Conservation (phyloP, 2,113 vertebrate species). For the Urocynchramus pylzowi region DNA sequence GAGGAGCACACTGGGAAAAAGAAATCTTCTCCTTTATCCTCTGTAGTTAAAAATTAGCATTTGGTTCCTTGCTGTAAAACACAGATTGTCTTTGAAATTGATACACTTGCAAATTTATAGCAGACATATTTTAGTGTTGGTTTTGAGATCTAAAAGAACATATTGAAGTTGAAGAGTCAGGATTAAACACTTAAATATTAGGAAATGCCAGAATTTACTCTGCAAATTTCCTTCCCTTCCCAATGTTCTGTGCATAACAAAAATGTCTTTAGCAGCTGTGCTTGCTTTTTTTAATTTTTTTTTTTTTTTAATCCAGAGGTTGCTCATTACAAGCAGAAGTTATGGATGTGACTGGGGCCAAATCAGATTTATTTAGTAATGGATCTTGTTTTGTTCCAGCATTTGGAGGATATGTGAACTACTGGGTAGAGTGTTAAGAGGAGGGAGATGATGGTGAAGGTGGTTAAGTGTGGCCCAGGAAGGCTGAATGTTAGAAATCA, state of each 20-base stretch:
- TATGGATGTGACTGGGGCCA: background rate
- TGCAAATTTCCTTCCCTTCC: background rate
- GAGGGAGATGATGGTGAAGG: background rate
- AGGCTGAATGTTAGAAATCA: background rate
- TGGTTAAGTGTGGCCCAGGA: background rate
- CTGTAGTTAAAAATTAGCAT: background rate
- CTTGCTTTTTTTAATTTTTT: background rate
- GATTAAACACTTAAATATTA: background rate
- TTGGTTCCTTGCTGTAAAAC: background rate
- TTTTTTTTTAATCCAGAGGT: no score
- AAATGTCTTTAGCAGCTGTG: background rate
- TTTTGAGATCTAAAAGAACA: background rate
- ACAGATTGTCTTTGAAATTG: background rate
- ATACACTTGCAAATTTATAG: background rate
- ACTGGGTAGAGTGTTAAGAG: background rate
- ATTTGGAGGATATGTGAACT: background rate
- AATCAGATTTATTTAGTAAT: background rate
- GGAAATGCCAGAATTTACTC: background rate
- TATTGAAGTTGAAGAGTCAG: background rate
- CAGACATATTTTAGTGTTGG: background rate
- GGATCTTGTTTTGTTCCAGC: background rate
- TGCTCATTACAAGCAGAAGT: background rate
- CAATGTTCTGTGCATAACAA: background rate
- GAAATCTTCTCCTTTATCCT: background rate
- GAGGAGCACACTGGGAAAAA: background rate